phyloP scores from a whole-genome alignment of 2,797 vertebrate species.

The Sandelia bainsii region DNA sequence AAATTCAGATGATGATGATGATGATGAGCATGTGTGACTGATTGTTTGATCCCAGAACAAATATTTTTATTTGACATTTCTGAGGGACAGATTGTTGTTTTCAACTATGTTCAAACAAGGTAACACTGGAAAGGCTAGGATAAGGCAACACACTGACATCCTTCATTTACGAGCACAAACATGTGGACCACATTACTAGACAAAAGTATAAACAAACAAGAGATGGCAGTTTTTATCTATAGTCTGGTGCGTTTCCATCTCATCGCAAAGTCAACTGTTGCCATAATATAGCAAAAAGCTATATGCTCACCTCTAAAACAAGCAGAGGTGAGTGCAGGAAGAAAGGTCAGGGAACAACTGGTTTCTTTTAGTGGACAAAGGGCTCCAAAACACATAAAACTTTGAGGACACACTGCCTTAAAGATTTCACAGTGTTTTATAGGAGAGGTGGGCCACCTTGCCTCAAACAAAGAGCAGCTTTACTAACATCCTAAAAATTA shows the following conservation, averaged over 20 bases:
- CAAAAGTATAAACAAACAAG: constrained; percentile 45
- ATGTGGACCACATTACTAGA: constrained; percentile 35
- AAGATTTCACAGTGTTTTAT: constrained; percentile 5
- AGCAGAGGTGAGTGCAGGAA: not conserved
- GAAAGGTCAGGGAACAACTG: not conserved
- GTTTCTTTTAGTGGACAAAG: constrained; percentile 21
- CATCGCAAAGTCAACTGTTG: constrained; percentile 15
- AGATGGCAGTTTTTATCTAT: constrained; percentile 31
- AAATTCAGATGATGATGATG: constrained; percentile 18
- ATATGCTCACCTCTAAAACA: not conserved
- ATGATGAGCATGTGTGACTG: not conserved
- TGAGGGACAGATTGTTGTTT: constrained; percentile 37
- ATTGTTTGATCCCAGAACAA: constrained; percentile 19
- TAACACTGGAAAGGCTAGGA: constrained; percentile 6
- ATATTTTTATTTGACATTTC: constrained; percentile 22
- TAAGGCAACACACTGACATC: constrained; percentile 16
- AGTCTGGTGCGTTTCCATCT: constrained; percentile 40
- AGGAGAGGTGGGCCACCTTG: not conserved
- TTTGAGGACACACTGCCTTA: not conserved
- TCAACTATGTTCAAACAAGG: constrained; percentile 20
- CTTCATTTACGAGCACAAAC: constrained; percentile 41
- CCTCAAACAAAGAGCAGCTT: not conserved
- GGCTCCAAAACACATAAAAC: constrained; percentile 3
- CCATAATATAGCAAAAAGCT: not conserved
- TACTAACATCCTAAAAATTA: not conserved